These are phyloP conservation scores for Oophaga sylvatica DNA, from an alignment of 2,797 vertebrate genomes.

Conservation along the genomic window DNA sequence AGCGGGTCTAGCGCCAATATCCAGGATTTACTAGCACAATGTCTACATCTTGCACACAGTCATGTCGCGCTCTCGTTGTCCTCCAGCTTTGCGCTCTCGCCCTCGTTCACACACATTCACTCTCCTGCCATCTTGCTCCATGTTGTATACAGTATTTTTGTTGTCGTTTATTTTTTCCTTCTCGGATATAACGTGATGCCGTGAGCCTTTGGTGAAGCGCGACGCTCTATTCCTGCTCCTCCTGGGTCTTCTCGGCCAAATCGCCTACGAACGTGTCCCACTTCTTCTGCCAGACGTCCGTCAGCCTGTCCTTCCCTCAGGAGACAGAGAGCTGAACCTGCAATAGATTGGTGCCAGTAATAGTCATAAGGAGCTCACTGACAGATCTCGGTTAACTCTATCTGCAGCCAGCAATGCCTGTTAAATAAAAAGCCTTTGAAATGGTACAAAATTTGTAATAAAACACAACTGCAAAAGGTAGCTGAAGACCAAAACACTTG, in stretches of 20 bases:
- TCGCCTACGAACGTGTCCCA: conserved; percentile 84
- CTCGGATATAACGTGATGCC: not conserved
- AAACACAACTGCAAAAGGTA: too few relatives aligned
- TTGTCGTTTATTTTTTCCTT: not conserved
- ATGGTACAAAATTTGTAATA: too few relatives aligned
- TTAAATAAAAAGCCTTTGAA: too few relatives aligned
- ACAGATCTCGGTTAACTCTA: too few relatives aligned
- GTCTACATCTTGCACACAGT: not conserved
- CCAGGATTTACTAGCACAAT: not conserved
- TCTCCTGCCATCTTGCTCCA: not conserved
- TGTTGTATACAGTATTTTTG: not conserved
- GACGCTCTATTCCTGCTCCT: conserved; percentile 54
- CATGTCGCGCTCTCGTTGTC: not conserved
- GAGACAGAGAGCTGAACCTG: conserved; percentile 85
- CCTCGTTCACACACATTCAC: not conserved
- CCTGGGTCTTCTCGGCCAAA: conserved; percentile 58
- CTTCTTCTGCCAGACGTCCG: conserved; percentile 79
- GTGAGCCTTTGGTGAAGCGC: too few relatives aligned
- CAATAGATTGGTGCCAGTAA: not conserved
- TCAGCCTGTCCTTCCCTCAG: conserved; percentile 71
- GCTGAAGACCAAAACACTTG: too few relatives aligned
- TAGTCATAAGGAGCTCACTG: too few relatives aligned
- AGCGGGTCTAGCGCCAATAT: not conserved
- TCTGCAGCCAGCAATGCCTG: too few relatives aligned
- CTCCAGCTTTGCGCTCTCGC: not conserved